Conservation (phyloP, 2,888 invertebrate genomes). For the Ectobius pallidus region DNA sequence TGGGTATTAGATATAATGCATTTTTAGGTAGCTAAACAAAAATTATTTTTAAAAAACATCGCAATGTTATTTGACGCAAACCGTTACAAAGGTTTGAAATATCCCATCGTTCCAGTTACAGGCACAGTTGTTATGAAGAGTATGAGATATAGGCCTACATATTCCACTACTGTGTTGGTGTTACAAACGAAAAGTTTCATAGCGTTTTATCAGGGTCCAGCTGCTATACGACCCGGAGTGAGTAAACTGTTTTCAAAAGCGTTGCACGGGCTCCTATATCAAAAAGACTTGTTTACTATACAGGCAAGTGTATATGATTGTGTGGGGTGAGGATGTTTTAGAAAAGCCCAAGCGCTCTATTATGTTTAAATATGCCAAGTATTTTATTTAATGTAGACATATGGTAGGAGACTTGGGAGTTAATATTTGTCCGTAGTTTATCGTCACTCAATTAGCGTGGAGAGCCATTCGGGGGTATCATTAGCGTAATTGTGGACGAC, state of each 20-base stretch:
- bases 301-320: too few species aligned
- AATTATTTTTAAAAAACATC: too few species aligned
- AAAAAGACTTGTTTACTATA: slow-evolving; percentile 23
- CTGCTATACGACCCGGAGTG: slow-evolving; percentile 6
- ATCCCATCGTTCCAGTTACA: neutral
- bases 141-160: too few species aligned
- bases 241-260: slow-evolving; percentile 18
- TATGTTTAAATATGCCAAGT: slow-evolving; percentile 21
- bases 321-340: too few species aligned
- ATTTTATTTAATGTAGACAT: slow-evolving; percentile 6
- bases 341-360: neutral
- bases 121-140: too few species aligned
- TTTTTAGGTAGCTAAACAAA: too few species aligned
- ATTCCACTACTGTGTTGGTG: neutral
- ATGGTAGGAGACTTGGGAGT: slow-evolving; percentile 8
- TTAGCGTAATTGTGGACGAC: slow-evolving; percentile 38
- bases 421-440: slow-evolving; percentile 33
- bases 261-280: slow-evolving; percentile 15
- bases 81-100: neutral
- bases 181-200: slow-evolving; percentile 10
- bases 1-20: too few species aligned
- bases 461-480: slow-evolving; percentile 27
- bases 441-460: slow-evolving; percentile 34
- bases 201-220: neutral
- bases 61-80: slow-evolving; percentile 1